Evolutionary conservation across 2,888 invertebrate genomes (phyloP).

Genomic region (Dusona sp.): DNA sequence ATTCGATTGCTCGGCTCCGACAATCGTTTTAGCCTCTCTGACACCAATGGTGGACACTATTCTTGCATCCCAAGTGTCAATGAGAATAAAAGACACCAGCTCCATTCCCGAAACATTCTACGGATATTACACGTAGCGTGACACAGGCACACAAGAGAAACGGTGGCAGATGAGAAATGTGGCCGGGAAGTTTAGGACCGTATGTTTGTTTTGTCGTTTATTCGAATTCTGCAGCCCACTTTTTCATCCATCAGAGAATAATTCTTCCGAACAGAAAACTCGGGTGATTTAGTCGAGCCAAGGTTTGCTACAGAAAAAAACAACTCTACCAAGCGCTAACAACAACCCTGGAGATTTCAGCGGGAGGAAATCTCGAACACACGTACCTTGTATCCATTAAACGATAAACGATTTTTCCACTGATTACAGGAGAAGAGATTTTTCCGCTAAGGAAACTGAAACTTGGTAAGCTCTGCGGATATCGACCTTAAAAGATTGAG

Average conservation of each 20-base stretch:
- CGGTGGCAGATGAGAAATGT: not conserved
- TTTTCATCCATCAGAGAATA: constrained; percentile 29
- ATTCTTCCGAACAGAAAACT: constrained; percentile 23
- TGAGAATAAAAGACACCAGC: not conserved
- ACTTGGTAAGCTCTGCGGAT: not conserved
- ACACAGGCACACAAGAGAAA: constrained; percentile 60
- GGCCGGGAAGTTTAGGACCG: constrained; percentile 4
- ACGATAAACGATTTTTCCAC: constrained; percentile 46
- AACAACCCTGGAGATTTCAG: not conserved
- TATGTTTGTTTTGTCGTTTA: not conserved
- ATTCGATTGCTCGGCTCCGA: constrained; percentile 17
- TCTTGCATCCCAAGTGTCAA: constrained; percentile 24
- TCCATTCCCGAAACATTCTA: constrained; percentile 23
- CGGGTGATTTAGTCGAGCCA: constrained; percentile 28
- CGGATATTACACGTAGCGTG: constrained; percentile 59
- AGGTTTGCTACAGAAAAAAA: constrained; percentile 19
- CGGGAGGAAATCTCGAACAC: constrained; percentile 35
- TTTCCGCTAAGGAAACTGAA: constrained; percentile 6
- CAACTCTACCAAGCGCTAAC: not conserved
- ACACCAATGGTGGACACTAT: not conserved
- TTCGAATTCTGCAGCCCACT: constrained; percentile 39
- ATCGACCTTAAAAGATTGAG: constrained; percentile 5
- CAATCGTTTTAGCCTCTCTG: not conserved
- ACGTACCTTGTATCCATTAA: constrained; percentile 32
- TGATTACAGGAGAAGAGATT: constrained; percentile 10